Conservation (phyloP, 2,113 vertebrate species). For the Lonchura striata region DNA sequence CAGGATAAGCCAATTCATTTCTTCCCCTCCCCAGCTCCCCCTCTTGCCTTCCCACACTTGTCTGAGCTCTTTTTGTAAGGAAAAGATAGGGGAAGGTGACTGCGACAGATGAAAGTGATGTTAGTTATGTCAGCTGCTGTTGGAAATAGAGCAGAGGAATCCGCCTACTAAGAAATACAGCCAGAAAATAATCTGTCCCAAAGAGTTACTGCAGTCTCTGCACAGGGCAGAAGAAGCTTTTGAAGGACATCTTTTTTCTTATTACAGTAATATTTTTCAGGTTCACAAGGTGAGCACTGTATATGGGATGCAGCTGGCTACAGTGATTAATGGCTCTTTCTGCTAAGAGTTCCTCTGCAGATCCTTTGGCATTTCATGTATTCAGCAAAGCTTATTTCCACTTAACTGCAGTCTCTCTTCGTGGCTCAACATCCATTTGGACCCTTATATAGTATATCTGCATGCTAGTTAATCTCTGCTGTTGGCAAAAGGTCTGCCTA, state of each 20-base stretch:
- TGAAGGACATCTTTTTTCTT: constrained; percentile 60
- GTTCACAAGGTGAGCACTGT: constrained; percentile 54
- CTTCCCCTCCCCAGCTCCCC: background rate
- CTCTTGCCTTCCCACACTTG: background rate
- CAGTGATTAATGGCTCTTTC: constrained; percentile 54
- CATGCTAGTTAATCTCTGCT: constrained; percentile 28
- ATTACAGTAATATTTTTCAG: constrained; percentile 63
- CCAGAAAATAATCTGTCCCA: constrained; percentile 53
- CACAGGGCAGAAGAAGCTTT: constrained; percentile 46
- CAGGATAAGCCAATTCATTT: background rate
- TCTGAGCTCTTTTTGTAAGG: background rate
- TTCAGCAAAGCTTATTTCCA: constrained; percentile 50
- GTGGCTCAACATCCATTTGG: constrained; percentile 3
- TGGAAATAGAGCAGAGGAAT: constrained; percentile 27
- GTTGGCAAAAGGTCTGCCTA: background rate
- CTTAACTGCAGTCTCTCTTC: constrained; percentile 26
- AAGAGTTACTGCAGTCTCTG: constrained; percentile 59
- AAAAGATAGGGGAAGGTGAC: constrained; percentile 47
- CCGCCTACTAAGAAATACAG: constrained; percentile 37
- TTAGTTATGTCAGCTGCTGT: constrained; percentile 45
- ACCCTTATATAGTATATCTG: constrained; percentile 29
- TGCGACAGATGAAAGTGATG: constrained; percentile 21
- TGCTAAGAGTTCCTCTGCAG: constrained; percentile 28
- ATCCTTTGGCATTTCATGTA: constrained; percentile 53
- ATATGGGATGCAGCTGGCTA: constrained; percentile 52